Base-by-base conservation (phyloP, 2,888 invertebrate species). In the Sarcophaga carnaria region DNA sequence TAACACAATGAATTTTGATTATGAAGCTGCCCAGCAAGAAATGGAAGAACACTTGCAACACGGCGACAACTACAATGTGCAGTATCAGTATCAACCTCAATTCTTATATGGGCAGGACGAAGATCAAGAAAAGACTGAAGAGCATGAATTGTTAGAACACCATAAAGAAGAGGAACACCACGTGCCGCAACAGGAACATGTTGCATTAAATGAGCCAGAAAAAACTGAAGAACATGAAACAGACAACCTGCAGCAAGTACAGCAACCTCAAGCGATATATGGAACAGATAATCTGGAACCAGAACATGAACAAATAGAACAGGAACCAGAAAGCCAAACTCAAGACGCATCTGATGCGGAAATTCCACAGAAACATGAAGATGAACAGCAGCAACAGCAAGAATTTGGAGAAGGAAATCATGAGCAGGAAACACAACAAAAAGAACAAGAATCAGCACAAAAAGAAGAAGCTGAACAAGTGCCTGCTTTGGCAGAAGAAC, bases 1-100 rank as follows among this genome's bases (percentile, higher is more conserved):
- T 75, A 90, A 92, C 83, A 91, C 91, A 86, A 92, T 92, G 91
- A 92, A 92, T 90, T 92, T 92, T 78, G 92, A 92, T 90, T 92
- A 92, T 82, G 92, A 91, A 89, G 86, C 85, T 37, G 81, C 78
- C 2, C 85, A 89, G 62, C 71, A 88, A n/a, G 88, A 88, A 47
- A 75, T 67, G 45, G 86, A 86, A 70, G 77, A 86, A 14, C 17
- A 47, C 4, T 22, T 62, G 17, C 60, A 78, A 27, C 62, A 59
- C 17, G 63, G 81, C 37, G n/a, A 25, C 22, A 37, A 63, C n/a
- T 45, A 37, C 37, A 37, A 37, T 37, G 37, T 37, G 37, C 37
- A 37, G 37, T 37, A 37, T 37, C 37, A 37, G 37, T 37, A 37
- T 37, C 37, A 37, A 37, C 37, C 37, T 0, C 37, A 37, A 10